Evolutionary conservation across 2,113 vertebrate genomes (phyloP).

Genomic region (Cygnus atratus): DNA sequence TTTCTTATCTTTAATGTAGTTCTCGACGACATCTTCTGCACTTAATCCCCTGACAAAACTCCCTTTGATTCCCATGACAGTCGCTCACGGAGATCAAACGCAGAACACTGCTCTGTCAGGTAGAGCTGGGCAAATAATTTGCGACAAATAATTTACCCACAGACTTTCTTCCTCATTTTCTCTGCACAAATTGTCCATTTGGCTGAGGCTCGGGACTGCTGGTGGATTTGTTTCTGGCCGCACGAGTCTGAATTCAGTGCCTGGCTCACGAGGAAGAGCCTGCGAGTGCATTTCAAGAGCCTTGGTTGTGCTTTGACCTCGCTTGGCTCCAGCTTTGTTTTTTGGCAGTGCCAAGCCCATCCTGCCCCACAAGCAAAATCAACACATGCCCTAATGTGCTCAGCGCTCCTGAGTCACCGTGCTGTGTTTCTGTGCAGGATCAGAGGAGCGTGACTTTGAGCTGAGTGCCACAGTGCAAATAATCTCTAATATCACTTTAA

Average conservation of each 20-base stretch:
- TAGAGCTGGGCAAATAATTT: conserved; percentile 59
- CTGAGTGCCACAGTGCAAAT: not conserved
- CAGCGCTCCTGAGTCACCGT: not conserved
- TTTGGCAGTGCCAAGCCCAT: not conserved
- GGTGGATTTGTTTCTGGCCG: conserved; percentile 25
- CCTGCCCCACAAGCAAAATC: conserved; percentile 9
- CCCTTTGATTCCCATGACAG: conserved; percentile 66
- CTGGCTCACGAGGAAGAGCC: not conserved
- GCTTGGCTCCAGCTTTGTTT: not conserved
- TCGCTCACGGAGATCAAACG: conserved; percentile 64
- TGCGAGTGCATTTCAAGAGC: not conserved
- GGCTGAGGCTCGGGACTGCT: not conserved
- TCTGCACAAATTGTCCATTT: not conserved
- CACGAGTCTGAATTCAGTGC: not conserved
- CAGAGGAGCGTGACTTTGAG: not conserved
- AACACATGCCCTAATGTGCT: rapidly evolving
- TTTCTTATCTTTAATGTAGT: conserved; percentile 72
- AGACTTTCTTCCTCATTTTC: conserved; percentile 52
- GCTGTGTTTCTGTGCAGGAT: not conserved
- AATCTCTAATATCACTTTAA: not conserved
- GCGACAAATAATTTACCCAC: conserved; percentile 67
- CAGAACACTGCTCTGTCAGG: conserved; percentile 62
- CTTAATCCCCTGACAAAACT: conserved; percentile 74
- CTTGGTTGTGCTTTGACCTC: not conserved
- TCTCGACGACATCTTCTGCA: conserved; percentile 63